Conservation (phyloP, 2,113 vertebrate genomes). For the Pterocles orientalis region DNA sequence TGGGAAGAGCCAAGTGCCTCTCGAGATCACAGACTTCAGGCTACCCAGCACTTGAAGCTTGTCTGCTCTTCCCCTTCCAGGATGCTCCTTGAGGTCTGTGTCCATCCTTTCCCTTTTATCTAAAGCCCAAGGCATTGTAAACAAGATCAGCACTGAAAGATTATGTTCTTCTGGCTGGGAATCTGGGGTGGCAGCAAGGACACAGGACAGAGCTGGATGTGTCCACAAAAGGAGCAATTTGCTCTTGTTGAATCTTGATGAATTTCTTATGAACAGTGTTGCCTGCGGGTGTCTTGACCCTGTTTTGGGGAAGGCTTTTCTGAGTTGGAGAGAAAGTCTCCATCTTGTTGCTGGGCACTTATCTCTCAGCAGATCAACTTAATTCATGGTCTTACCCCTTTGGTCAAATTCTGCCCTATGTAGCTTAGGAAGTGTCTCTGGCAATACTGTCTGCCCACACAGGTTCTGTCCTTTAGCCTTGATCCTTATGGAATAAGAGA, state of each 20-base stretch:
- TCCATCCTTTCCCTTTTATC: background rate
- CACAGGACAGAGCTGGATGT: background rate
- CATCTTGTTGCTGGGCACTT: background rate
- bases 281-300: background rate
- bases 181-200: background rate
- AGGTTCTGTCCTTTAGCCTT: background rate
- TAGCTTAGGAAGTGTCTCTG: background rate
- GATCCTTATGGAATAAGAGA: background rate
- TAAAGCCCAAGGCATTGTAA: accelerated
- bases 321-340: background rate
- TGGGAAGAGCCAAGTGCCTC: accelerated
- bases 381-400: background rate
- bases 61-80: background rate
- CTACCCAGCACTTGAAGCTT: background rate
- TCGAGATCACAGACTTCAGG: background rate
- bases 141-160: background rate
- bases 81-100: background rate
- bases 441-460: background rate
- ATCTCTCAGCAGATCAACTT: background rate
- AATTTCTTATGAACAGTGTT: background rate
- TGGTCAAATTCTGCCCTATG: background rate
- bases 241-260: background rate
- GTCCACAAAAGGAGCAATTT: background rate
- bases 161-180: background rate
- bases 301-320: background rate